Evolutionary conservation across 2,888 invertebrate species (phyloP), one percentile per base, ranked within the genome.

Genomic region (Zaprionus obscuricornis): DNA sequence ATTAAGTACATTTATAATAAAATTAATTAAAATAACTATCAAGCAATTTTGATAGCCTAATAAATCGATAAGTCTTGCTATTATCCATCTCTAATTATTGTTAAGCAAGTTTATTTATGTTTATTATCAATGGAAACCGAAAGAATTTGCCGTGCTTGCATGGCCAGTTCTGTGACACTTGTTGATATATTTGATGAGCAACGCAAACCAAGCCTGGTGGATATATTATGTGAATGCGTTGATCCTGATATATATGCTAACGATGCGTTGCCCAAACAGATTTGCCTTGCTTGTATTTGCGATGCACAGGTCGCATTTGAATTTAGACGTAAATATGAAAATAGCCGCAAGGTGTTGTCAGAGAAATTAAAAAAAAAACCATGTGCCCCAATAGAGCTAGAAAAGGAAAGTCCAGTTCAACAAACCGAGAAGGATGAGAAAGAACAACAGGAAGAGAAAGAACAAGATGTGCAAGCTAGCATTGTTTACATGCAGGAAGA

Each of bases 161-260:
- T 68, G 72, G 31, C 24, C n/a, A 36, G 24, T 3, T 55, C 72
- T 1, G 50, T 40, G 7, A 43, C 55, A 39, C 31, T 68, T 1
- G 6, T 55, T 10, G 47, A 71, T 8, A 71, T 68, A 66, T 68
- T 71, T n/a, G 17, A 59, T 5, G 72, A 68, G 34, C 50, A 50
- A 14, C 6, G 39, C 1, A 7, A 33, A 8, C 66, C 72, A 0
- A 60, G 27, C 11, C 18, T 68, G 8, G 36, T 39, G 3, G 31
- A 29, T 3, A 68, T 68, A 51, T 16, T 68, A 3, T 31, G 43
- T 4, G 66, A 66, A 20, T 66, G 66, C 10, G 42, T 68, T 0
- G 34, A 31, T 22, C 43, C 14, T 7, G 16, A 51, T 1, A 66
- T 71, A 4, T 17, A 27, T 1, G 3, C 24, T 0, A 34, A 60